phyloP scores from a whole-genome alignment of 2,888 invertebrate species.

The Volucella zonaria region DNA sequence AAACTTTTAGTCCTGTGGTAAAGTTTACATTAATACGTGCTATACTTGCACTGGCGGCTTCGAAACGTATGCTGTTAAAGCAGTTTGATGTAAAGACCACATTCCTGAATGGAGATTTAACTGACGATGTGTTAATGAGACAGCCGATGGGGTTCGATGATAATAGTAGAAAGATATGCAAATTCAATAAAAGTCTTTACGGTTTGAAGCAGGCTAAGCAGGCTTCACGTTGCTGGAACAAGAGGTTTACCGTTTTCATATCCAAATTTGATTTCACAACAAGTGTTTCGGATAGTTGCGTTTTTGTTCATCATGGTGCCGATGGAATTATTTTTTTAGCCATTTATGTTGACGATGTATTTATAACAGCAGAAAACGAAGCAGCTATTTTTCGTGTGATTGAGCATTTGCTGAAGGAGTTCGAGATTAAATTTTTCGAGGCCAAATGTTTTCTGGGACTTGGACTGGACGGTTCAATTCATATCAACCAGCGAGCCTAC shows the following conservation, averaged over 20 bases:
- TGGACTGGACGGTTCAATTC: slow-evolving; percentile 49
- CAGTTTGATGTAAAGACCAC: slow-evolving; percentile 71
- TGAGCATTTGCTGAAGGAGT: too few species aligned
- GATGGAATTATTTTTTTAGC: slow-evolving; percentile 69
- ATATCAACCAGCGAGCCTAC: slow-evolving; percentile 60
- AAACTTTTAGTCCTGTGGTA: slow-evolving; percentile 76
- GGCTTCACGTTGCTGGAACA: slow-evolving; percentile 72
- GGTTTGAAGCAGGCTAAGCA: slow-evolving; percentile 76
- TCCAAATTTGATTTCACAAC: slow-evolving; percentile 72
- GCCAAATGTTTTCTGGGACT: too few species aligned
- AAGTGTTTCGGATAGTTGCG: slow-evolving; percentile 76
- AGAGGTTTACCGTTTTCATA: slow-evolving; percentile 74
- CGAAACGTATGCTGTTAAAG: slow-evolving; percentile 56
- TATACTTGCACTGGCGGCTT: slow-evolving; percentile 70
- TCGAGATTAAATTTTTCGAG: too few species aligned
- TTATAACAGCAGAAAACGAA: slow-evolving; percentile 65
- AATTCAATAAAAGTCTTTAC: too few species aligned
- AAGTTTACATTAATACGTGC: slow-evolving; percentile 75
- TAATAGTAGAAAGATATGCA: slow-evolving; percentile 68
- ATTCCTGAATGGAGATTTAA: slow-evolving; percentile 18
- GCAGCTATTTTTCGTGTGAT: too few species aligned
- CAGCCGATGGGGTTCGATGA: slow-evolving; percentile 65
- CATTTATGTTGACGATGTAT: slow-evolving; percentile 76
- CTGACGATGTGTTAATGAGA: slow-evolving; percentile 66
- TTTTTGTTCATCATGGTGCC: slow-evolving; percentile 68